Evolutionary conservation across 2,113 vertebrate species (phyloP).

Genomic region (Carassius auratus): DNA sequence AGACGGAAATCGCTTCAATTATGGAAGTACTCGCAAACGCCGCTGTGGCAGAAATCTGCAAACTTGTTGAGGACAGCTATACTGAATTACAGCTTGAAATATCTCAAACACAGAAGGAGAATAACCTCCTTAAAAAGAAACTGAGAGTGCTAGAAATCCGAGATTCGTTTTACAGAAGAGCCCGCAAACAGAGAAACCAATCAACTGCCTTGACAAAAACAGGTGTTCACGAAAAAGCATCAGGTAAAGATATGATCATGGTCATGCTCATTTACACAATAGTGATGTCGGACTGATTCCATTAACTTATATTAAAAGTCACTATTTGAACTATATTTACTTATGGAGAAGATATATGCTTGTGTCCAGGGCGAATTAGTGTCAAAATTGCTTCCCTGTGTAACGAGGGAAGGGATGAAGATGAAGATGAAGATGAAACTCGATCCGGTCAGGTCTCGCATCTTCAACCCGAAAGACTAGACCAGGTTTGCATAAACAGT

Average conservation of each 20-base stretch:
- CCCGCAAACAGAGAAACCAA: slow-evolving; percentile 4
- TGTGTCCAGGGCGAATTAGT: slow-evolving; percentile 24
- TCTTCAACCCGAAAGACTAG: background rate
- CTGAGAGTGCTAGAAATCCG: slow-evolving; percentile 46
- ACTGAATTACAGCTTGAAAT: slow-evolving; percentile 55
- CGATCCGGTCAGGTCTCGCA: background rate
- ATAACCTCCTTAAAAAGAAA: slow-evolving; percentile 49
- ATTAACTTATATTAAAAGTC: background rate
- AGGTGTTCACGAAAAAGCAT: background rate
- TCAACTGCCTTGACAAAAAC: background rate
- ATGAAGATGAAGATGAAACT: background rate
- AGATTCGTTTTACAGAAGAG: slow-evolving; percentile 30
- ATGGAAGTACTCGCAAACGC: slow-evolving; percentile 61
- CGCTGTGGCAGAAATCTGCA: slow-evolving; percentile 59
- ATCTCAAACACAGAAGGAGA: slow-evolving; percentile 57
- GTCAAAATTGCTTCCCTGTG: background rate
- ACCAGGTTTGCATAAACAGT: background rate
- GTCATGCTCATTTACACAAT: background rate
- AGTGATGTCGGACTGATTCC: background rate
- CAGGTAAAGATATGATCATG: background rate
- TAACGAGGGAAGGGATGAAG: background rate
- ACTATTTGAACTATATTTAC: background rate
- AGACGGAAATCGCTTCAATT: slow-evolving; percentile 56
- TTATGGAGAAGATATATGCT: background rate
- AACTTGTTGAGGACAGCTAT: slow-evolving; percentile 58